These are phyloP conservation scores for Masticophis lateralis DNA, from an alignment of 2,797 vertebrate species.

Conservation along the genomic window DNA sequence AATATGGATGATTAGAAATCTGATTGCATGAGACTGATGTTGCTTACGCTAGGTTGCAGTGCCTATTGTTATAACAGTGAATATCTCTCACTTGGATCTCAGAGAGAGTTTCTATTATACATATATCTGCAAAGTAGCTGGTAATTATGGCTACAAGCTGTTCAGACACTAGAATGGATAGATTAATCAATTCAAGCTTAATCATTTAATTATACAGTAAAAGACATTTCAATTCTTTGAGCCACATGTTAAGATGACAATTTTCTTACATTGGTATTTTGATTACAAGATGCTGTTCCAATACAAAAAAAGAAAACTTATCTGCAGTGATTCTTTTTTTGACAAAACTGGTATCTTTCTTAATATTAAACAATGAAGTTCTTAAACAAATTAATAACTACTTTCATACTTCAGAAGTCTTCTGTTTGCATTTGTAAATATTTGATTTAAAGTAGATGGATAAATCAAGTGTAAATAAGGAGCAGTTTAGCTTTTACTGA, in stretches of 20 bases:
- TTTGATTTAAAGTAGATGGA: neutral
- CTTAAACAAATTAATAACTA: neutral
- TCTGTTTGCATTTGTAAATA: neutral
- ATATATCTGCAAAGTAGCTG: neutral
- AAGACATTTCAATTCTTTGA: neutral
- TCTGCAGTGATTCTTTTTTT: neutral
- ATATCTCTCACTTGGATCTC: neutral
- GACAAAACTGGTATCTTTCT: neutral
- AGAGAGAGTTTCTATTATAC: neutral
- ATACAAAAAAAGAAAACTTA: neutral
- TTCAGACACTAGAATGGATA: neutral
- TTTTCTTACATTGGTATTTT: neutral
- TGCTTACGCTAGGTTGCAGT: neutral
- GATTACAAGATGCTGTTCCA: neutral
- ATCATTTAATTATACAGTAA: neutral
- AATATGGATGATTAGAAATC: neutral
- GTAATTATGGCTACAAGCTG: neutral
- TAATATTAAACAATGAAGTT: neutral
- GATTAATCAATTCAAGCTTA: neutral
- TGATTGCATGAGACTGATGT: neutral
- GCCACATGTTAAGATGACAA: neutral
- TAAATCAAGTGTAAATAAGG: neutral
- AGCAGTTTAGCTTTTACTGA: neutral
- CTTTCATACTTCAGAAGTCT: neutral
- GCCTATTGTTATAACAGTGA: neutral